phyloP scores from a whole-genome alignment of 2,797 vertebrate species.

The Dicrostonyx torquatus region DNA sequence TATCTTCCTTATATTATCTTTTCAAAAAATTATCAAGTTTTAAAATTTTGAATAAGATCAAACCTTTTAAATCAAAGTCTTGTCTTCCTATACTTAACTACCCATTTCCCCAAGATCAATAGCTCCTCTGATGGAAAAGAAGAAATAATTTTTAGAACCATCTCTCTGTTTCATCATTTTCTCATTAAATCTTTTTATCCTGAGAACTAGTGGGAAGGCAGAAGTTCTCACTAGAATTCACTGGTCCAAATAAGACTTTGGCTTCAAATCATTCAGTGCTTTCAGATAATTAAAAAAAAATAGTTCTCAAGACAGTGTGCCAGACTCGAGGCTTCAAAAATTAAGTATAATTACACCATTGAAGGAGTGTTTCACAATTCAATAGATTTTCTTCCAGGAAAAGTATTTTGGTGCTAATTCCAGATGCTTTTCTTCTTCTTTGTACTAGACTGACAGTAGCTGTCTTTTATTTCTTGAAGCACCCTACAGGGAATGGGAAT shows the following conservation, averaged over 20 bases:
- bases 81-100: neutral
- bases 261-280: slow-evolving; percentile 34
- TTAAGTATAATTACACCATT: slow-evolving; percentile 57
- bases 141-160: slow-evolving; percentile 50
- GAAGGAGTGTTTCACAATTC: slow-evolving; percentile 61
- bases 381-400: slow-evolving; percentile 46
- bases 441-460: slow-evolving; percentile 11
- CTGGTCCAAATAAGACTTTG: slow-evolving; percentile 39
- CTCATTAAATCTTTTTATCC: slow-evolving; percentile 40
- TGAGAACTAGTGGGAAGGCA: slow-evolving; percentile 10
- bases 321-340: slow-evolving; percentile 54
- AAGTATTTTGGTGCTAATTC: slow-evolving; percentile 50
- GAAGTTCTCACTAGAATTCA: slow-evolving; percentile 55
- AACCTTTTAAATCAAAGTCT: slow-evolving; percentile 43
- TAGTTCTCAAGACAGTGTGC: slow-evolving; percentile 11
- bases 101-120: slow-evolving; percentile 5
- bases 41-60: neutral
- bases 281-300: slow-evolving; percentile 47
- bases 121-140: neutral
- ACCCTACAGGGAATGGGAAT: neutral
- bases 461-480: slow-evolving; percentile 25
- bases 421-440: slow-evolving; percentile 16
- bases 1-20: neutral
- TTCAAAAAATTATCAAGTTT: slow-evolving; percentile 18
- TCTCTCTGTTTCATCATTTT: slow-evolving; percentile 37